Conservation (phyloP, 2,888 invertebrate genomes). For the Lumbricus terrestris region DNA sequence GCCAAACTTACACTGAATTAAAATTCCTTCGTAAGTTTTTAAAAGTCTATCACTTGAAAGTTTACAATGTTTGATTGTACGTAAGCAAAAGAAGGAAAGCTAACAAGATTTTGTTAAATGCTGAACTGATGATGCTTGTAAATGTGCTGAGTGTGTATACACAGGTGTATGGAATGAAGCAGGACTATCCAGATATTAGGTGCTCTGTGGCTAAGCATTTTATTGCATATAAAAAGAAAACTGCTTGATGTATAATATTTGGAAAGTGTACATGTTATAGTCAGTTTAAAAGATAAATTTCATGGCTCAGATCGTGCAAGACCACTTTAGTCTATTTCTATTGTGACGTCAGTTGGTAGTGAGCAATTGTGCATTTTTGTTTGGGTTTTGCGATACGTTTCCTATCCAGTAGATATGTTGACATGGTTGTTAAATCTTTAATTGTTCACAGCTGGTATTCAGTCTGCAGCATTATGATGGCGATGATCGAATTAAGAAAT, state of each 20-base stretch:
- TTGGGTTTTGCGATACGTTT: not conserved
- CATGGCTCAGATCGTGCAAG: not conserved
- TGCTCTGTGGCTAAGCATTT: too few species aligned
- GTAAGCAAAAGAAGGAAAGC: too few species aligned
- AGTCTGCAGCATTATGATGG: constrained; percentile 94
- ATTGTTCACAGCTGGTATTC: constrained; percentile 69
- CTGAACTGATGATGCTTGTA: too few species aligned
- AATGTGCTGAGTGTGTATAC: too few species aligned
- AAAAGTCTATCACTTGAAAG: too few species aligned
- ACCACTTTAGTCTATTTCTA: not conserved
- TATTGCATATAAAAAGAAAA: not conserved
- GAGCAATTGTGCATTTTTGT: not conserved
- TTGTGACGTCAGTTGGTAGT: not conserved
- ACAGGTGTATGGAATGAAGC: too few species aligned
- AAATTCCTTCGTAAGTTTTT: too few species aligned
- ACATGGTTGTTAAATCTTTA: not conserved
- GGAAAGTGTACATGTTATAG: not conserved
- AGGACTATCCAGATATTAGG: too few species aligned
- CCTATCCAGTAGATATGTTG: not conserved
- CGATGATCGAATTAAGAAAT: constrained; percentile 94
- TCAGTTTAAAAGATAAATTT: not conserved
- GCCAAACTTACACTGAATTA: too few species aligned
- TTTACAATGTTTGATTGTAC: too few species aligned
- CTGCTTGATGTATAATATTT: not conserved
- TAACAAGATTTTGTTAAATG: too few species aligned